phyloP scores from a whole-genome alignment of 2,888 invertebrate genomes.

The Thyatira batis region DNA sequence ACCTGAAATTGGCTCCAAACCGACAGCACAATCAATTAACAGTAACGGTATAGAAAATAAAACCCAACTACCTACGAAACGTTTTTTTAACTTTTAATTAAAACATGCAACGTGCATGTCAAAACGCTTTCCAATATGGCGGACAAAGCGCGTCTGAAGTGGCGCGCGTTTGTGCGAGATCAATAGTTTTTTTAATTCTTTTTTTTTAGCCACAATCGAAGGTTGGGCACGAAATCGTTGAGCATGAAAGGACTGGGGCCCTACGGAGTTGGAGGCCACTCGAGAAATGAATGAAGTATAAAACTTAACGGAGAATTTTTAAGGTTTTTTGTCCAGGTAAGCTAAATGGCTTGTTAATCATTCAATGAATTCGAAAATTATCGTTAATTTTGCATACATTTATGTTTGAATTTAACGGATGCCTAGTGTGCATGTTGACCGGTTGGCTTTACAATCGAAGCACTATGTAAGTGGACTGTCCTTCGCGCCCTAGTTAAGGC shows the following conservation, averaged over 20 bases:
- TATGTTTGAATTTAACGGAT: constrained; percentile 1
- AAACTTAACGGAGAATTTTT: constrained; percentile 71
- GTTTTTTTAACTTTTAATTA: constrained; percentile 13
- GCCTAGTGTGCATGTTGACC: too few species aligned
- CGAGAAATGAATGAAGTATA: constrained; percentile 66
- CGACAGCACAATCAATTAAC: too few species aligned
- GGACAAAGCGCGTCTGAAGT: constrained; percentile 75
- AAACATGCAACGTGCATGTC: constrained; percentile 58
- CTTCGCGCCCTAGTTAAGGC: too few species aligned
- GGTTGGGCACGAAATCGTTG: constrained; percentile 59
- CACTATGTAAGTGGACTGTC: too few species aligned
- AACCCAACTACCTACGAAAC: background rate
- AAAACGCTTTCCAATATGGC: constrained; percentile 77
- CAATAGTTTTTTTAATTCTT: constrained; percentile 73
- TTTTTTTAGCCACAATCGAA: constrained; percentile 72
- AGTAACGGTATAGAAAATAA: background rate
- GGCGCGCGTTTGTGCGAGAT: constrained; percentile 70
- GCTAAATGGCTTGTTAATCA: constrained; percentile 72
- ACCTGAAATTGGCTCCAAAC: too few species aligned
- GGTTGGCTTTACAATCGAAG: too few species aligned
- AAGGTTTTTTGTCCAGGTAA: constrained; percentile 69
- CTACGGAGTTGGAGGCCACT: constrained; percentile 64
- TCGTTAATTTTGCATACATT: constrained; percentile 23
- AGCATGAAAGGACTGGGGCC: constrained; percentile 74
- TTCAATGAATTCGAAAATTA: constrained; percentile 47